Evolutionary conservation across 1,140 invertebrate genomes (phyloP), one percentile per base, ranked within the genome.

Genomic region (fruit fly (Drosophila melanogaster)): DNA sequence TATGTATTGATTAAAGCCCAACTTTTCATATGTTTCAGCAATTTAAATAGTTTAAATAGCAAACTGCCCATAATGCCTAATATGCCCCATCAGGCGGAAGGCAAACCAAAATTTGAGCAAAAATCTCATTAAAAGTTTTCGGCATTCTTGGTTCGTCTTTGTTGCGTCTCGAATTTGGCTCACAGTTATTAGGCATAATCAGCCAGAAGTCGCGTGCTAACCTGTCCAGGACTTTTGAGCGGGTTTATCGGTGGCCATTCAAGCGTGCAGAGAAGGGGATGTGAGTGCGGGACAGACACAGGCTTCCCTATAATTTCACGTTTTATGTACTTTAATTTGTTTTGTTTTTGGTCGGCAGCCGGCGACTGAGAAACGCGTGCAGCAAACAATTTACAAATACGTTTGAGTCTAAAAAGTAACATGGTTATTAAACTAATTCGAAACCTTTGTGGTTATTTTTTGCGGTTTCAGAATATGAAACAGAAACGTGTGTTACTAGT

Each of bases 121-220:
- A 69, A 89, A 89, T 79, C 83, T 87, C 83, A 87, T 87, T 87
- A 87, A 87, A 87, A 87, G 84, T 89, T 87, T 75, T 75, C 51
- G 73, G 72, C 67, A 64, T 77, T 81, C 77, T 70, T 62, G 56
- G 58, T 56, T 70, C 51, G 60, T 60, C 61, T 80, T 76, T 61
- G 77, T 46, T 77, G 67, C 55, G 81, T 67, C 81, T 60, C 57
- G 64, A 59, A 59, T 77, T 77, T 77, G 53, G 51, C 73, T 77
- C 61, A 69, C 78, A 86, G 75, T 86, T 86, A 86, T 75, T 62
- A 38, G 77, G 35, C 64, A 71, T 61, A 78, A 85, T 75, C 70
- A 77, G 67, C 78, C 67, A 60, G 56, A 80, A 62, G 53, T 58
- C 58, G 58, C 56, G 55, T 70, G 57, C 35, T 76, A 77, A 62